Conservation (phyloP, 2,797 vertebrate genomes). For the Novumbra hubbsi region DNA sequence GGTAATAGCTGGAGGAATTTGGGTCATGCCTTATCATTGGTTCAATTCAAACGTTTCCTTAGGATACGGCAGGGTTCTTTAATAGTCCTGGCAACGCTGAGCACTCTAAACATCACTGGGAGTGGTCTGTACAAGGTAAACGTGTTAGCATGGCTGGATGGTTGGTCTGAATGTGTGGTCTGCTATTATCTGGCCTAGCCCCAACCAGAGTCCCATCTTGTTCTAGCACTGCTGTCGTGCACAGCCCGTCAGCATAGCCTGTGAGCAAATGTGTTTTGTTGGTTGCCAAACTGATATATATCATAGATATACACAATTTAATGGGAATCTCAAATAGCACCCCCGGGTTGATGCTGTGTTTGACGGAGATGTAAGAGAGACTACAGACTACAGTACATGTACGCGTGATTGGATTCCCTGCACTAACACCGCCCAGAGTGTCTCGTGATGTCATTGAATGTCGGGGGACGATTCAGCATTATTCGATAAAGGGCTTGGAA, state of each 20-base stretch:
- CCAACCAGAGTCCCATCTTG: constrained; percentile 24
- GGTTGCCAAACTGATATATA: constrained; percentile 24
- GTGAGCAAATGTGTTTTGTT: not conserved
- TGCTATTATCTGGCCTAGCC: constrained; percentile 27
- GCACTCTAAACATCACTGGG: not conserved
- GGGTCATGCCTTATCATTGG: constrained; percentile 61
- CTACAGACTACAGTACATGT: not conserved
- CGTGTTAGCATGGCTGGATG: constrained; percentile 19
- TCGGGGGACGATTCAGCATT: constrained; percentile 46
- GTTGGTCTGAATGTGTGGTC: constrained; percentile 25
- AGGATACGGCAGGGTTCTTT: constrained; percentile 35
- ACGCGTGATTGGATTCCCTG: constrained; percentile 55
- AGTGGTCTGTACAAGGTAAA: constrained; percentile 38
- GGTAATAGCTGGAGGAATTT: constrained; percentile 36
- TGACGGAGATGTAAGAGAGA: constrained; percentile 34
- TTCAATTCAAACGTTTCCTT: constrained; percentile 49
- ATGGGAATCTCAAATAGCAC: constrained; percentile 57
- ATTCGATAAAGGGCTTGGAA: constrained; percentile 41
- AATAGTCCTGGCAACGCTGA: constrained; percentile 5
- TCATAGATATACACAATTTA: constrained; percentile 31
- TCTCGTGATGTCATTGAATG: constrained; percentile 32
- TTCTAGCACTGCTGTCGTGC: constrained; percentile 30
- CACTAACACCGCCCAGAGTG: constrained; percentile 48
- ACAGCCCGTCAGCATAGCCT: constrained; percentile 24
- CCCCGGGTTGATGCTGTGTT: constrained; percentile 37